Evolutionary conservation across 2,113 vertebrate species (phyloP), one percentile per base, ranked within the genome.

Genomic region (Pteronura brasiliensis): DNA sequence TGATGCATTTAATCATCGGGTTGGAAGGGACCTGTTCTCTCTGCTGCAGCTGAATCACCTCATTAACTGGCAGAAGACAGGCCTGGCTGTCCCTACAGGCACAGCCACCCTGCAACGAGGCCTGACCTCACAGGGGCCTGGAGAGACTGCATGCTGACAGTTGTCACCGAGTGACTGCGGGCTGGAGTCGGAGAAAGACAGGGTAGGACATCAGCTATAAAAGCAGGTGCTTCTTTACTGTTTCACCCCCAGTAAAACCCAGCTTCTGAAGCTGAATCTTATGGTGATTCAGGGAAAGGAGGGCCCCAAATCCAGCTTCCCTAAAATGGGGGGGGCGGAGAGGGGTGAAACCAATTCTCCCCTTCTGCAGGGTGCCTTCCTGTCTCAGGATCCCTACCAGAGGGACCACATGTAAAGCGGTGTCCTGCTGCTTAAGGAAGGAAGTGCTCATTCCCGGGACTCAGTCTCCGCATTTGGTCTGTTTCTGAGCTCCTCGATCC

Each of bases 291-390:
- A 6, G 9, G 36, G 47, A 76, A 80, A 65, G 34, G n/a, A 25
- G 25, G 12, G 14, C 4, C 52, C 36, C 55, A 29, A 39, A 72
- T 11, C 0, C 1, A 79, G 39, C 7, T 27, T 84, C 18, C 25
- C 31, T 14, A 13, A 36, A 27, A 20, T 11, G 39, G 34, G 3
- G 4, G 49, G 5, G 52, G 17, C 17, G 5, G 15, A 4, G 52
- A 55, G 52, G 17, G 13, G 20, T 39, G 23, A 29, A 17, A 4
- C 17, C 8, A 5, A 74, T 25, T 6, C 9, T 25, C 20, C 42
- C 20, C 49, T 74, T 27, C 13, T 7, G 49, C 52, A 34, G 20
- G 17, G 36, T 0, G 0, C 0, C 0, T 11, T 52, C 31, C 76
- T 67, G 23, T 57, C 23, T 72, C 59, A 67, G 76, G 39, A 2